Conservation (phyloP, 2,888 invertebrate genomes). For the Orchesella flavescens region DNA sequence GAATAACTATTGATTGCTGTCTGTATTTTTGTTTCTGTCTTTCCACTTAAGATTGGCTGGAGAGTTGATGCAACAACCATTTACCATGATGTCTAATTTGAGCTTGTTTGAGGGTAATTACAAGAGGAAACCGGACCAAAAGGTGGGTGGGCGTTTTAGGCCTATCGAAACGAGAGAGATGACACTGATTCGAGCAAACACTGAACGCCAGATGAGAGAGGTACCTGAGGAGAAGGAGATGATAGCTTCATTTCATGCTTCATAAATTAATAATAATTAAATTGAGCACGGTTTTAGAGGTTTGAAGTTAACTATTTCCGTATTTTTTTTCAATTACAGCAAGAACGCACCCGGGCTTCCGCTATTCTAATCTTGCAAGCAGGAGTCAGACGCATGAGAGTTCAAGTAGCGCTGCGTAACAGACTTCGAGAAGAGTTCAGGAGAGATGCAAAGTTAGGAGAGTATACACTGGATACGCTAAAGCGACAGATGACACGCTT, state of each 20-base stretch:
- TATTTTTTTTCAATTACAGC: constrained; percentile 72
- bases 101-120: constrained; percentile 89
- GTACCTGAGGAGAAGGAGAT: too few relatives aligned
- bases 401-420: constrained; percentile 81
- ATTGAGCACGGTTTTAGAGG: too few relatives aligned
- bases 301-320: too few relatives aligned
- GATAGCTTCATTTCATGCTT: too few relatives aligned
- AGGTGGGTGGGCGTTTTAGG: constrained; percentile 88
- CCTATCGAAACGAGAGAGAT: constrained; percentile 81
- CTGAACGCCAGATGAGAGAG: constrained; percentile 90
- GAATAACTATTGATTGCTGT: too few relatives aligned
- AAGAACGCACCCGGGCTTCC: constrained; percentile 76
- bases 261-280: too few relatives aligned
- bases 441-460: not conserved
- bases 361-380: constrained; percentile 82
- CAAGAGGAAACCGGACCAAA: constrained; percentile 89
- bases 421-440: constrained; percentile 83
- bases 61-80: too few relatives aligned
- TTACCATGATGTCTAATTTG: constrained; percentile 63
- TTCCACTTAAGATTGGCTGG: too few relatives aligned
- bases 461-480: constrained; percentile 40
- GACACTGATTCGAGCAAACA: constrained; percentile 86
- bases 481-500: constrained; percentile 61
- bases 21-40: too few relatives aligned
- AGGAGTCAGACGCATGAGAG: constrained; percentile 83